Percentiles rank a stretch among this genome's conserved stretches.
These are phyloP conservation scores for Peromyscus leucopus DNA, from an alignment of 2,113 vertebrate species.

Conservation along the genomic window DNA sequence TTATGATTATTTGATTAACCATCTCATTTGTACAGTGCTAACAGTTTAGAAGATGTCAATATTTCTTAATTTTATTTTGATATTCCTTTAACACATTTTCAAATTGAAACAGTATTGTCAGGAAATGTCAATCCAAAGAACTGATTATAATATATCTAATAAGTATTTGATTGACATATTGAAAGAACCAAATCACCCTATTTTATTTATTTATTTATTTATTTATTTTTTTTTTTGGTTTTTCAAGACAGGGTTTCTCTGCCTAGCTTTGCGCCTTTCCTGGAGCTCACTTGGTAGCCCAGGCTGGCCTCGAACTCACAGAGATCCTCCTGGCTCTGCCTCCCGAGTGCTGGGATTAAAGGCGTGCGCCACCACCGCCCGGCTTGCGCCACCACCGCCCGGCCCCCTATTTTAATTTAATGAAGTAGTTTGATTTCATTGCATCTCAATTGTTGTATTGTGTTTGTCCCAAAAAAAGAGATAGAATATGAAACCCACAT, in stretches of 20 bases:
- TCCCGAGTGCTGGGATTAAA: too few relatives aligned
- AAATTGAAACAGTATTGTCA: constrained; percentile 25
- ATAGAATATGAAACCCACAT: neutral
- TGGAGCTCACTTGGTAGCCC: too few relatives aligned
- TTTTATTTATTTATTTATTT: too few relatives aligned
- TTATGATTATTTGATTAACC: constrained; percentile 6
- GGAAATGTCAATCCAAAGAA: neutral
- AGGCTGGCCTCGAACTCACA: too few relatives aligned
- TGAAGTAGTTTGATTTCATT: neutral
- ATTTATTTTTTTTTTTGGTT: too few relatives aligned
- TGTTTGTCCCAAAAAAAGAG: neutral
- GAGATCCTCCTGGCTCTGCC: too few relatives aligned
- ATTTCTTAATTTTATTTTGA: constrained; percentile 13
- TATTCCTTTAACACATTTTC: neutral
- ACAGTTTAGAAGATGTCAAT: neutral
- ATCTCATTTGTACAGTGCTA: constrained; percentile 30
- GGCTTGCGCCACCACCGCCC: too few relatives aligned
- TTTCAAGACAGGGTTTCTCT: too few relatives aligned
- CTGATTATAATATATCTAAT: constrained; percentile 8
- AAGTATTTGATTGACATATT: constrained; percentile 46
- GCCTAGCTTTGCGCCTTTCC: too few relatives aligned
- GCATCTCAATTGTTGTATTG: neutral
- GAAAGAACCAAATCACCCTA: neutral
- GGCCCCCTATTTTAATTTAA: neutral
- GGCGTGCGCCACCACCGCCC: too few relatives aligned